Evolutionary conservation across 30 jellyfish, hydroid and myxozoan genomes (phyloP).

Genomic region (Cassiopea andromeda): DNA sequence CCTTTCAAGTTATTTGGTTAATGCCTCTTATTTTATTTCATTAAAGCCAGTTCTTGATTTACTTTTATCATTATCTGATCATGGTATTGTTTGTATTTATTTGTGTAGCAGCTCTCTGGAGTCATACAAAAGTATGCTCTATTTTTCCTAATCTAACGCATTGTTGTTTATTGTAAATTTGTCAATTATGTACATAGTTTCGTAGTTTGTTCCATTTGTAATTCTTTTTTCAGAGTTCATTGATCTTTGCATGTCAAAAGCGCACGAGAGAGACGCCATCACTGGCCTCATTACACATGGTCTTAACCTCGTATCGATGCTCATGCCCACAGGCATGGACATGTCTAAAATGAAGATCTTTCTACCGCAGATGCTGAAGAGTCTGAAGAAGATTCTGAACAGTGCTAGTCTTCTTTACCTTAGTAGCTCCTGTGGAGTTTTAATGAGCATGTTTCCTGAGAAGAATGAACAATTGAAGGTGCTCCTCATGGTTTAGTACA

Average conservation of each 20-base stretch:
- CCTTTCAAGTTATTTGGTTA: too few relatives aligned
- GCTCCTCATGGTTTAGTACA: not conserved
- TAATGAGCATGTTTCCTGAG: constrained; percentile 39
- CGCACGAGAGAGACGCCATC: constrained; percentile 30
- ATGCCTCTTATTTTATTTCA: too few relatives aligned
- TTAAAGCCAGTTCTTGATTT: too few relatives aligned
- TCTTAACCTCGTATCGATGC: constrained; percentile 67
- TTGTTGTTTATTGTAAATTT: too few relatives aligned
- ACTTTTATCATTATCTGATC: too few relatives aligned
- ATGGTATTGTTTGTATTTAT: too few relatives aligned
- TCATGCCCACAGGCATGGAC: constrained; percentile 67
- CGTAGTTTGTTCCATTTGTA: not conserved
- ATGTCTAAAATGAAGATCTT: constrained; percentile 32
- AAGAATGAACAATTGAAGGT: constrained; percentile 62
- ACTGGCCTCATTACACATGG: constrained; percentile 71
- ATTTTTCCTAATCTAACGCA: too few relatives aligned
- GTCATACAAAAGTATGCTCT: too few relatives aligned
- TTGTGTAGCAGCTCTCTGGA: too few relatives aligned
- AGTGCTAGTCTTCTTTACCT: constrained; percentile 69
- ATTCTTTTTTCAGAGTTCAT: constrained; percentile 58
- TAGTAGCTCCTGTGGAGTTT: constrained; percentile 62
- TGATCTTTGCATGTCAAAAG: constrained; percentile 29
- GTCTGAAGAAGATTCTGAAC: constrained; percentile 47
- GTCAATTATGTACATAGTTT: too few relatives aligned
- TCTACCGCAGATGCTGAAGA: constrained; percentile 31